These are phyloP conservation scores for Willowsia nigromaculata DNA, from an alignment of 2,888 invertebrate species.

Conservation along the genomic window DNA sequence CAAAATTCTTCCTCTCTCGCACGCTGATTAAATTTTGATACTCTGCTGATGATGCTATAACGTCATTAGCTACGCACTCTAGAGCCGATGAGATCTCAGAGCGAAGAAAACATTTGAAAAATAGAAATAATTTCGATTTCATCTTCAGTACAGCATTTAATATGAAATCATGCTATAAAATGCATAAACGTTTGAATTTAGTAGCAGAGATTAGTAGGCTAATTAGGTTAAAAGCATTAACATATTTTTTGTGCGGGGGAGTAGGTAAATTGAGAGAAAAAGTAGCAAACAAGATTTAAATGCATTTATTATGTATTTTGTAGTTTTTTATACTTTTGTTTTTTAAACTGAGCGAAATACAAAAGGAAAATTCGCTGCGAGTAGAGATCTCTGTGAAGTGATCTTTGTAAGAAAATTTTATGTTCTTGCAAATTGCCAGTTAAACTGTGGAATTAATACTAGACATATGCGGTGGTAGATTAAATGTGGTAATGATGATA, in stretches of 20 bases:
- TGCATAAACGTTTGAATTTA: neutral
- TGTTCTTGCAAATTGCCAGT: neutral
- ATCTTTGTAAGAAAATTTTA: no score
- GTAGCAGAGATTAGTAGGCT: neutral
- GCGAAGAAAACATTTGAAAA: neutral
- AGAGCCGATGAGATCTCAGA: neutral
- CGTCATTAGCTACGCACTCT: neutral
- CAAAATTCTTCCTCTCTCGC: no score
- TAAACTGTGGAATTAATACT: neutral
- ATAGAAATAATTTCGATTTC: neutral
- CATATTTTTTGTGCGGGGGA: neutral
- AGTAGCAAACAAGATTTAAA: neutral
- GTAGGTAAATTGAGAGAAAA: neutral
- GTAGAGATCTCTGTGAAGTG: no score
- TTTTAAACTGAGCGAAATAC: neutral
- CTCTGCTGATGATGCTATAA: slow-evolving; percentile 4
- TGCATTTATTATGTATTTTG: neutral
- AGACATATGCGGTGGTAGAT: no score
- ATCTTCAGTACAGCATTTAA: neutral
- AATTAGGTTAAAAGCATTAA: neutral
- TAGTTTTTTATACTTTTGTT: neutral
- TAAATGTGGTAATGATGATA: neutral
- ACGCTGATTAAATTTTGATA: neutral
- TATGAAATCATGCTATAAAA: neutral
- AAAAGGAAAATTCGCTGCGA: neutral